Base-by-base conservation (phyloP, 2,113 vertebrate genomes). In the Psilopogon haemacephalus region DNA sequence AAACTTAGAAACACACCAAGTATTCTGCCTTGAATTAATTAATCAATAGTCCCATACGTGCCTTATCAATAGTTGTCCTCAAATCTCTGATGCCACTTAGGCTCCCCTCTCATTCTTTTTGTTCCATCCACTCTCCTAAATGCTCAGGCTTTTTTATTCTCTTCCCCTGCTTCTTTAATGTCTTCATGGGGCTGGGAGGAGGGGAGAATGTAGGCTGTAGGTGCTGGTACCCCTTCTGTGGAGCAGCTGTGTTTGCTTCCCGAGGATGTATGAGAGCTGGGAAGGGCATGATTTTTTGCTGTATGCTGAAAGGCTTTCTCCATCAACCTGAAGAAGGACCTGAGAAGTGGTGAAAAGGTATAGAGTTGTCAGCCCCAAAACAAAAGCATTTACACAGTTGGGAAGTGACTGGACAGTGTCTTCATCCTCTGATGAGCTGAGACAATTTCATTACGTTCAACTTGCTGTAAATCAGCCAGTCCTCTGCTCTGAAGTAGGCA, bases 311-410 rank as follows among this genome's bases (percentile, higher is more conserved):
- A 93, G 75, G 37, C 48, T 88, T 93, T 89, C 90, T 94, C 85
- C 72, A 88, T 93, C 92, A 88, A 77, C 75, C 75, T 76, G 90
- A 86, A 88, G 85, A 83, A 81, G 76, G 20, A 95, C 85, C 79
- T 84, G 88, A 86, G 73, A 81, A 71, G 88, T 94, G 83, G 56
- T 94, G 93, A 95, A 94, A 95, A 95, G 68, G 85, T 94, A 84
- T 80, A 88, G 92, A 94, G 92, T 74, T 94, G 72, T 95, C 93
- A 91, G n/a, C 52, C 52, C 46, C 2, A 1, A 86, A 95, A 91
- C 50, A 71, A 93, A 93, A 86, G 60, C 5, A 0, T 89, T 88
- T 3, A 5, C 79, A 77, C 82, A 64, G 64, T 64, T 94, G 92
- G 42, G 52, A 91, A 77, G 65, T 67, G 86, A 80, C 90, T 93